phyloP scores from a whole-genome alignment of 2,797 vertebrate genomes.

The Micropoecilia bifurca region DNA sequence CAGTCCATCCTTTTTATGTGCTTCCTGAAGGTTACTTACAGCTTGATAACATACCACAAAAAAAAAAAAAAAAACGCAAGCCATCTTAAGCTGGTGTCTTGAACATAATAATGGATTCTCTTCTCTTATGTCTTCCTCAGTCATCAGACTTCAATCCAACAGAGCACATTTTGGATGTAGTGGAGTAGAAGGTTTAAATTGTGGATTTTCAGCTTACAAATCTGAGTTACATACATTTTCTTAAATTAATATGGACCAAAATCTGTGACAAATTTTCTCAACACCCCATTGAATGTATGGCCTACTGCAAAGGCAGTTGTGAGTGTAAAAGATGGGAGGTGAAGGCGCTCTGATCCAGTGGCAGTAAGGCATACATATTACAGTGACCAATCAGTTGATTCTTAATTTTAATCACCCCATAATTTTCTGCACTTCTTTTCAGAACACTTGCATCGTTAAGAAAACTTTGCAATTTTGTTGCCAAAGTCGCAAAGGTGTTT shows the following conservation, averaged over 20 bases:
- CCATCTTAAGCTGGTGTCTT: background rate
- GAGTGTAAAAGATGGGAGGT: background rate
- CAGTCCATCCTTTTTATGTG: background rate
- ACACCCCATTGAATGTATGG: background rate
- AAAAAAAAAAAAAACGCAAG: background rate
- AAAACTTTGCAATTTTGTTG: background rate
- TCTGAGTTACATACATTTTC: background rate
- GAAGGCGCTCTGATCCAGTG: background rate
- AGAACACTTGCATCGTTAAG: background rate
- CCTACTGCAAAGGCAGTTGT: background rate
- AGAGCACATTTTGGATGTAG: background rate
- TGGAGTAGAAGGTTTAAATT: background rate
- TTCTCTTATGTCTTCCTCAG: background rate
- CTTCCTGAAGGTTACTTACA: background rate
- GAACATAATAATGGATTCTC: background rate
- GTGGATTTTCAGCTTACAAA: background rate
- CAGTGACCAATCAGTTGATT: background rate
- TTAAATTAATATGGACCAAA: background rate
- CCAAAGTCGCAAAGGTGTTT: background rate
- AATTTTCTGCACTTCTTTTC: background rate
- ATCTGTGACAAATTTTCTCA: background rate
- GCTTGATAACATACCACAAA: background rate
- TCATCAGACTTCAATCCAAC: background rate
- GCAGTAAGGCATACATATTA: background rate
- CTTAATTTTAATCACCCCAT: background rate